Conservation (phyloP, 2,888 invertebrate species). For the Stramonita haemastoma region DNA sequence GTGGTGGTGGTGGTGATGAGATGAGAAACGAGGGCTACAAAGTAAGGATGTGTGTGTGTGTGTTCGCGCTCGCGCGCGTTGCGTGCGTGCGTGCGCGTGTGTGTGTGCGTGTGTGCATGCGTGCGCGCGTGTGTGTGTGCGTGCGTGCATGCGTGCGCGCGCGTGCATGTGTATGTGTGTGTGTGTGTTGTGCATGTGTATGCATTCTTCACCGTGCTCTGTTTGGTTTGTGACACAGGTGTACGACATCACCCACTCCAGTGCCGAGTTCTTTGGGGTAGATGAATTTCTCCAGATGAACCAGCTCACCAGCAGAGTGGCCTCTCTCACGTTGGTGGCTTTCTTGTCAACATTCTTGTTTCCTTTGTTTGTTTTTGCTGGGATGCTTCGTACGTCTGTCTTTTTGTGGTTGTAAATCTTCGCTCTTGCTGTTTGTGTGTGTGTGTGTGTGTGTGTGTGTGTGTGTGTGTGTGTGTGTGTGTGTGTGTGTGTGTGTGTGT, state of each 20-base stretch:
- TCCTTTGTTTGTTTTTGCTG: neutral
- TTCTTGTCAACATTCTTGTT: neutral
- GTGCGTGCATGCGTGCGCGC: neutral
- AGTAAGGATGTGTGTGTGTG: no score
- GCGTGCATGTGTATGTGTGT: neutral
- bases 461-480: neutral
- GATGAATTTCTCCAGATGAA: constrained; percentile 70
- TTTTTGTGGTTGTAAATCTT: no score
- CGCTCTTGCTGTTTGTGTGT: neutral
- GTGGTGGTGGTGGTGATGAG: no score
- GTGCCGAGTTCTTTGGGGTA: constrained; percentile 66
- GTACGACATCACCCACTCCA: constrained; percentile 67
- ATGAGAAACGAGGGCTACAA: no score
- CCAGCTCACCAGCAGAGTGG: constrained; percentile 61
- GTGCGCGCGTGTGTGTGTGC: neutral
- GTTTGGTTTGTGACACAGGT: constrained; percentile 55
- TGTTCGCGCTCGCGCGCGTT: no score
- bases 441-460: neutral
- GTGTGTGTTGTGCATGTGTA: neutral
- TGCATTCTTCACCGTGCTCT: neutral
- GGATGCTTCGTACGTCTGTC: neutral
- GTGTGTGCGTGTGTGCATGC: neutral
- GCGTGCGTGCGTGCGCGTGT: neutral
- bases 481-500: neutral
- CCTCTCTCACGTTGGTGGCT: constrained; percentile 58